phyloP scores from a whole-genome alignment of 2,113 vertebrate species.

The Rhinopomastus cyanomelas region DNA sequence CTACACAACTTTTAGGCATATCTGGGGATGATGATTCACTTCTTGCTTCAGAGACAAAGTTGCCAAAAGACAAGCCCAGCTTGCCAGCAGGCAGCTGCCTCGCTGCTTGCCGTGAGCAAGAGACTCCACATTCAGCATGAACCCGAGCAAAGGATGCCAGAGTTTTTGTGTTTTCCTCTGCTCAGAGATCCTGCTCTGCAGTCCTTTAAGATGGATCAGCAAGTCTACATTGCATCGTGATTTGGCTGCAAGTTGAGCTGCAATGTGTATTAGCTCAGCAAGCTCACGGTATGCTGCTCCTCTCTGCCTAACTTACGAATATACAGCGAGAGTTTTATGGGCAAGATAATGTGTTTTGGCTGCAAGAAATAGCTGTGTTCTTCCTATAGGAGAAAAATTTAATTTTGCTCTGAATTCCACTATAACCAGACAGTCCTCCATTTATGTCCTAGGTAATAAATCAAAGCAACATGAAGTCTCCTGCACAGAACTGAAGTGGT shows the following conservation, averaged over 20 bases:
- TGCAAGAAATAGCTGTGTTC: not conserved
- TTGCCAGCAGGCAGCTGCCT: not conserved
- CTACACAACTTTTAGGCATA: too few relatives aligned
- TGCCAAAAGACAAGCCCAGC: not conserved
- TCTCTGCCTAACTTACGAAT: not conserved
- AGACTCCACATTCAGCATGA: not conserved
- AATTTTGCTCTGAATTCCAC: constrained; percentile 41
- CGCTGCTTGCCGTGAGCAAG: not conserved
- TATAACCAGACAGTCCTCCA: not conserved
- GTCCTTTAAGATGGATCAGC: not conserved
- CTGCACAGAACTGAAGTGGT: constrained; percentile 29
- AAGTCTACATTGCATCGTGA: not conserved
- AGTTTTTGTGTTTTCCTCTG: not conserved
- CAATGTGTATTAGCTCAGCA: not conserved
- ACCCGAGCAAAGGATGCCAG: not conserved
- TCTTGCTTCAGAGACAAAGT: not conserved
- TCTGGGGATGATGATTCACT: too few relatives aligned
- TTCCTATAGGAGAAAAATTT: constrained; percentile 30
- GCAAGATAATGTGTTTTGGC: not conserved
- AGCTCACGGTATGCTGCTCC: not conserved
- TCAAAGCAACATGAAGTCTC: constrained; percentile 41
- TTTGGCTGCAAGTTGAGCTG: constrained; percentile 10
- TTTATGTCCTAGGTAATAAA: constrained; percentile 50
- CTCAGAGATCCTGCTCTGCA: not conserved
- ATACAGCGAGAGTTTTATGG: not conserved